Percentiles rank a stretch among this genome's conserved stretches.
Conservation (phyloP, 1,140 invertebrate genomes). For the Nasonia vitripennis region DNA sequence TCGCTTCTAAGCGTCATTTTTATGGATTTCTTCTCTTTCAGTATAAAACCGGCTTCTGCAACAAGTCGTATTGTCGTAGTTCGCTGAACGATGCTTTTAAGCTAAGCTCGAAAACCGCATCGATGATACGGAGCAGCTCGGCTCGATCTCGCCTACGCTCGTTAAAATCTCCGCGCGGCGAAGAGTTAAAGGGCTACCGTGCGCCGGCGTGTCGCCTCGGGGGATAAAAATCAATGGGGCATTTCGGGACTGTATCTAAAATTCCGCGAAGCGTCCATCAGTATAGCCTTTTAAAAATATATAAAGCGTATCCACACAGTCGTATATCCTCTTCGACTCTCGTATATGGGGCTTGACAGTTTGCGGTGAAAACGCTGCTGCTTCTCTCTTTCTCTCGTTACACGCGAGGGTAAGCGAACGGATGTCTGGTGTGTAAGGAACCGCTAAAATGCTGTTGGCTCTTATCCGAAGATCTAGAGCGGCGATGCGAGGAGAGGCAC, state of each 20-base stretch:
- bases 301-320: not conserved
- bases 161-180: slow-evolving; percentile 21
- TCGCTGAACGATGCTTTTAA: too few species aligned
- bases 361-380: slow-evolving; percentile 61
- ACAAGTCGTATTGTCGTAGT: not conserved
- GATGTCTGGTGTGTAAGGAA: slow-evolving; percentile 77
- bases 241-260: not conserved
- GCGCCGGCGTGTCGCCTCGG: not conserved
- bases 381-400: slow-evolving; percentile 59
- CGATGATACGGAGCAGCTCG: too few species aligned
- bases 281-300: not conserved
- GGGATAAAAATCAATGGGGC: not conserved
- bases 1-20: not conserved
- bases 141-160: not conserved
- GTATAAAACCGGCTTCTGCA: not conserved
- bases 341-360: slow-evolving; percentile 62
- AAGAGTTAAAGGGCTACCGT: not conserved
- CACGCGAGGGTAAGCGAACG: slow-evolving; percentile 68
- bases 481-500: slow-evolving; percentile 75
- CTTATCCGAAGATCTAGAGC: slow-evolving; percentile 75
- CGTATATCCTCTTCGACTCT: slow-evolving; percentile 4
- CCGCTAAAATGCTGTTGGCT: slow-evolving; percentile 76
- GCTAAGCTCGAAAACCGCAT: not conserved
- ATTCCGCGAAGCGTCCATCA: too few species aligned
- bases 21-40: not conserved